These are phyloP conservation scores for Rhopalosiphum padi DNA, from an alignment of 1,140 invertebrate species.

Conservation along the genomic window DNA sequence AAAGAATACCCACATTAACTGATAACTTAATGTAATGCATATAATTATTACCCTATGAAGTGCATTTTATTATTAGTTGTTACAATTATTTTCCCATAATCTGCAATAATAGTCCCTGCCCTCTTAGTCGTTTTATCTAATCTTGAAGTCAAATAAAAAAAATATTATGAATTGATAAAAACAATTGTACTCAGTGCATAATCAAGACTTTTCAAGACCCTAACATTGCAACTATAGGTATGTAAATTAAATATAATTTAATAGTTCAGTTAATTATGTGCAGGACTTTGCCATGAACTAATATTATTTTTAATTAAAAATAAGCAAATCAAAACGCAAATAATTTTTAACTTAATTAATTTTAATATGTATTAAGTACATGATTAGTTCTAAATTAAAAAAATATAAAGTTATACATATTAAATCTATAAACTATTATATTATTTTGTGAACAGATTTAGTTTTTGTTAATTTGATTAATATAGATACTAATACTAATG, in stretches of 20 bases:
- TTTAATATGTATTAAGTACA: background rate
- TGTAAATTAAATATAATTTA: background rate
- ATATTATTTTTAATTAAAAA: background rate
- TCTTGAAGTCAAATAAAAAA: background rate
- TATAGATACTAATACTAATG: no score
- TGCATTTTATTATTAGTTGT: conserved; percentile 34
- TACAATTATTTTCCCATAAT: conserved; percentile 19
- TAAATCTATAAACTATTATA: background rate
- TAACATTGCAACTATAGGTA: background rate
- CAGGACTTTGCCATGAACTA: background rate
- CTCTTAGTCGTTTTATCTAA: background rate
- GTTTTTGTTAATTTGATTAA: no score
- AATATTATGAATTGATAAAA: conserved; percentile 22
- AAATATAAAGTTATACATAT: background rate
- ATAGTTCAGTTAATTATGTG: background rate
- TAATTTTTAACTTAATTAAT: background rate
- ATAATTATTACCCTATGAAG: background rate
- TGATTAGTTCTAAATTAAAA: background rate
- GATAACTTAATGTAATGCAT: background rate
- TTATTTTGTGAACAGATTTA: no score
- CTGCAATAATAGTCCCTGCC: background rate
- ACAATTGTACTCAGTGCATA: conserved; percentile 4
- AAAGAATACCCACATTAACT: background rate
- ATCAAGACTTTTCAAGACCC: background rate
- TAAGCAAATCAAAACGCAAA: background rate